Evolutionary conservation across 1,140 invertebrate species (phyloP).

Genomic region (Dolichoris vasculosae): DNA sequence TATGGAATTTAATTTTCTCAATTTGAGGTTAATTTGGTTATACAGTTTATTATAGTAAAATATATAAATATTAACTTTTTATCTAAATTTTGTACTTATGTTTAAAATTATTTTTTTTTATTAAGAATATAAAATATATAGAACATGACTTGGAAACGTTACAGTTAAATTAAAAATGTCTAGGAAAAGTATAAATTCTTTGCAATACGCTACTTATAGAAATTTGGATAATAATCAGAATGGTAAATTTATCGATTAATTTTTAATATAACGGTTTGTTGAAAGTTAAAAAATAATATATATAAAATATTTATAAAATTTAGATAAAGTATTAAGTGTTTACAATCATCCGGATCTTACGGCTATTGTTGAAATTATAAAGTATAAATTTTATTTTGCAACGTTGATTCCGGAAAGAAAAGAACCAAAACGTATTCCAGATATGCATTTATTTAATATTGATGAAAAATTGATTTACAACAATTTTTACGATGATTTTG

Average conservation of each 20-base stretch:
- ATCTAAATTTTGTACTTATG: not conserved
- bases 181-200: not conserved
- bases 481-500: conserved; percentile 89
- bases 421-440: conserved; percentile 74
- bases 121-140: not conserved
- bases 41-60: not conserved
- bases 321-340: not conserved
- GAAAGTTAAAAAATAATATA: not conserved
- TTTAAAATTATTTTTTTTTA: not conserved
- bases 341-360: conserved; percentile 59
- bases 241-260: not conserved
- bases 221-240: not conserved
- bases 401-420: conserved; percentile 71
- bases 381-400: conserved; percentile 81
- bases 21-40: conserved; percentile 10
- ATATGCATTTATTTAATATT: conserved; percentile 80
- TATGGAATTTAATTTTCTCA: not conserved
- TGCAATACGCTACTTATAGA: not conserved
- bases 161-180: conserved; percentile 19
- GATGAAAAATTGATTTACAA: conserved; percentile 85
- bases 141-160: conserved; percentile 1
- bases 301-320: not conserved
- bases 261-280: not conserved
- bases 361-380: conserved; percentile 61
- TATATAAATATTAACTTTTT: not conserved